Conservation (phyloP, 2,113 vertebrate genomes). For the Dryoscopus gambensis region DNA sequence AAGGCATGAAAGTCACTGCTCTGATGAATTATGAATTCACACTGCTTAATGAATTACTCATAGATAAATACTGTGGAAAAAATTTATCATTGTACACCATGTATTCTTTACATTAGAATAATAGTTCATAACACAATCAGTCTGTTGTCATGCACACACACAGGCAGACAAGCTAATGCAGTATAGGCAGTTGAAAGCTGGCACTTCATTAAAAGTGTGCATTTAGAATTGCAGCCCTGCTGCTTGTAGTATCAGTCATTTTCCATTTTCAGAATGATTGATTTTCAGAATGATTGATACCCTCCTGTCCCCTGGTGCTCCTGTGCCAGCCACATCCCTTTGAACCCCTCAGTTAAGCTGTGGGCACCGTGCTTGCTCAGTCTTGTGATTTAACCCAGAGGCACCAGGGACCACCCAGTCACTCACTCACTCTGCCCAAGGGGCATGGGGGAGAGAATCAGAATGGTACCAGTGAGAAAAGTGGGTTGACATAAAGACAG, state of each 20-base stretch:
- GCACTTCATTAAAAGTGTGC: background rate
- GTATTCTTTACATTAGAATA: background rate
- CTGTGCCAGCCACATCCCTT: background rate
- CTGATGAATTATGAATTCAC: too few relatives aligned
- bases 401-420: background rate
- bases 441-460: background rate
- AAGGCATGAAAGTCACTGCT: background rate
- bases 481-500: background rate
- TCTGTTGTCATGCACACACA: background rate
- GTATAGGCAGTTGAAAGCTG: background rate
- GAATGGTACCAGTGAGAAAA: background rate
- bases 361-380: background rate
- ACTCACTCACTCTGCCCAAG: background rate
- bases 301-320: background rate
- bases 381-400: background rate
- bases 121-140: background rate
- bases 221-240: background rate
- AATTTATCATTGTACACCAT: background rate
- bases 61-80: background rate
- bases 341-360: background rate
- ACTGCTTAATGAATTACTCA: background rate
- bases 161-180: background rate
- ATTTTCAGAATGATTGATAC: background rate
- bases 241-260: background rate
- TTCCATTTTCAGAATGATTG: background rate